Conservation (phyloP, 2,888 invertebrate genomes). For the Chalcis sispes region DNA sequence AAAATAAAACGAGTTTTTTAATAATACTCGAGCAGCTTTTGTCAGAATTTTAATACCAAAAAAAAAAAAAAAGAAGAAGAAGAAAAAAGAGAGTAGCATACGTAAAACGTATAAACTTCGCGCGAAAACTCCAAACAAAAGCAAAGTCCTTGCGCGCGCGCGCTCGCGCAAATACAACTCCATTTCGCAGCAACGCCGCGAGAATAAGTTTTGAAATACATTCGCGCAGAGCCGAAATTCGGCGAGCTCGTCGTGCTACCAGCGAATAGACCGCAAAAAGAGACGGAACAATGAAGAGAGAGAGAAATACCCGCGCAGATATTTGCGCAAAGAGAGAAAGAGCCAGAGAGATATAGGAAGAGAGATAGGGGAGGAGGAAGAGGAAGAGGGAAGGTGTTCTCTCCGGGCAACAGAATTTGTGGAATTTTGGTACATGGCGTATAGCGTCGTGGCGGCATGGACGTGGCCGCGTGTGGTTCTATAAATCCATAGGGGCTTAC, state of each 20-base stretch:
- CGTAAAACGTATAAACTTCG: too few relatives aligned
- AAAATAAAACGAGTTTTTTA: too few relatives aligned
- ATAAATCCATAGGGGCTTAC: constrained; percentile 75
- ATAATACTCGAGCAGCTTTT: too few relatives aligned
- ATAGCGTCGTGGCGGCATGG: constrained; percentile 65
- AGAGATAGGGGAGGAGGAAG: constrained; percentile 2
- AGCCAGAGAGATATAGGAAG: neutral
- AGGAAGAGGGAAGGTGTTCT: constrained; percentile 4
- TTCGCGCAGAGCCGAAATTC: too few relatives aligned
- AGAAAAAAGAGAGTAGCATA: too few relatives aligned
- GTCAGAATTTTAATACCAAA: too few relatives aligned
- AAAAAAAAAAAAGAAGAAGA: neutral
- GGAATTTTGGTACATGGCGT: constrained; percentile 72
- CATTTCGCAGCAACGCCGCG: too few relatives aligned
- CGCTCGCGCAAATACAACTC: too few relatives aligned
- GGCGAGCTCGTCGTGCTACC: neutral
- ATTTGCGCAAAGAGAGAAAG: neutral
- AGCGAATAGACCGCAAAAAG: constrained; percentile 7
- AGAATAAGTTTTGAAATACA: too few relatives aligned
- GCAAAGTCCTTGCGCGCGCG: too few relatives aligned
- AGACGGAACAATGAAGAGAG: constrained; percentile 25
- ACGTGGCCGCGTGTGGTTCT: constrained; percentile 72
- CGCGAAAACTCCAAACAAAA: too few relatives aligned
- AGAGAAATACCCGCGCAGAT: too few relatives aligned
- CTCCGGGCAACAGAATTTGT: constrained; percentile 61